Base-by-base conservation (phyloP, 2,888 invertebrate genomes). In the Scaptomyza caliginosa region DNA sequence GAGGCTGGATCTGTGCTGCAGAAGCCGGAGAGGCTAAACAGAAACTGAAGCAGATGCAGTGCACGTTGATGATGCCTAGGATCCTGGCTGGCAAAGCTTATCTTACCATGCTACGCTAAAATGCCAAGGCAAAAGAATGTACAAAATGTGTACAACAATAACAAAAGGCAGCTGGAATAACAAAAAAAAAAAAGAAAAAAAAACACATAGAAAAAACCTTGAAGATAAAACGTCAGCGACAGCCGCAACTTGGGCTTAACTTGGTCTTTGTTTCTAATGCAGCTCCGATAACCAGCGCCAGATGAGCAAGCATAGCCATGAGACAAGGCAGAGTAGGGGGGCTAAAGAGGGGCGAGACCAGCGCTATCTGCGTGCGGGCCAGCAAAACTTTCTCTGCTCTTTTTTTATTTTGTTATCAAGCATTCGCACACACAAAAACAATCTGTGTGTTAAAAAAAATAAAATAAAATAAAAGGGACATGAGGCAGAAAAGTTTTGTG, bases 141-240 rank as follows among this genome's bases (percentile, higher is more conserved):
- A 56, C 17, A 46, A 32, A 34, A 42, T 30, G 16, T 34, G 8
- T 34, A 46, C 42, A 69, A 42, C 32, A 69, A 32, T 42, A 30
- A 23, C 32, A 19, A 17, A 28, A 19, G 46, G 7, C 24, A 30
- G 26, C 38, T 21, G 21, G 19, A 19, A 39, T 11, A 39, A 21
- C n/a, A n/a, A 43, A 4, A 26, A 28, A 28, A 32, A 11, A 16
- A 28, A 28, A 19, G n/a, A 7, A 26, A 8, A 21, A 34, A 6
- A 17, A 17, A 36, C n/a, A 42, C 26, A 19, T 17, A 30, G 40
- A 39, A 19, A 26, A 19, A 57, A 58, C 48, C 43, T 58, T 39
- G 52, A 46, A 80, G 71, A 77, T 78, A 75, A 67, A 70, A 63
- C 52, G 77, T 67, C 80, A 73, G 70, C 62, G 54, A 69, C 77